Percentiles rank a stretch among this genome's conserved stretches.
These are phyloP conservation scores for Syncerus caffer DNA, from an alignment of 2,797 vertebrate genomes.

Conservation along the genomic window DNA sequence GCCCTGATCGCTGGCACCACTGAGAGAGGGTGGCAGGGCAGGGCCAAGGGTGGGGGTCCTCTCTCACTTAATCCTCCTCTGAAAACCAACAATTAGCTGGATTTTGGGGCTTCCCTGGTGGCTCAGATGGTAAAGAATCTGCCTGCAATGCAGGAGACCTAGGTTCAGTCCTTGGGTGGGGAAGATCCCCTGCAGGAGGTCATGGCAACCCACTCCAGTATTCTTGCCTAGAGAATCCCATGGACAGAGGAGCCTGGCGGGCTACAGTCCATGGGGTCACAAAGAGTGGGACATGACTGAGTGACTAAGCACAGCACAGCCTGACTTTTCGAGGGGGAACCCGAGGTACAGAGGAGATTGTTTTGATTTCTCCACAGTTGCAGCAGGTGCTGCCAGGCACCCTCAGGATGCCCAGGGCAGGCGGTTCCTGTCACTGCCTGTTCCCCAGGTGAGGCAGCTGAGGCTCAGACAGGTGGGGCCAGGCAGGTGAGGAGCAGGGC, in stretches of 20 bases:
- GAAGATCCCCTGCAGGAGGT: background rate
- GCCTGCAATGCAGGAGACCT: background rate
- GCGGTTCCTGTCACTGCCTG: accelerated
- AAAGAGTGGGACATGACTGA: background rate
- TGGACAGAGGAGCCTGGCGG: background rate
- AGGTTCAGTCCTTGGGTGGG: background rate
- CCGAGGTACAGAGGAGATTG: accelerated
- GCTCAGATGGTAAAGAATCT: background rate
- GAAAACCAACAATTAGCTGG: accelerated
- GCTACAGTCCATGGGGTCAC: background rate
- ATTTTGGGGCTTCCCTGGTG: background rate
- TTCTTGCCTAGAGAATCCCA: background rate
- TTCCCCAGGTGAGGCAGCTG: background rate
- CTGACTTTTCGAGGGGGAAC: accelerated
- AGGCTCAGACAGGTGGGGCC: background rate
- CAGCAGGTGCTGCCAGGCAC: background rate
- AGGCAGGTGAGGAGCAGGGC: no score
- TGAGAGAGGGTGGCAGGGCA: background rate
- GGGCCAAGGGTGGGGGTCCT: background rate
- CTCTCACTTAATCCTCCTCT: background rate
- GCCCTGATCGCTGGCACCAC: accelerated
- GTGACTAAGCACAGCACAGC: background rate
- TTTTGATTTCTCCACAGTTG: accelerated
- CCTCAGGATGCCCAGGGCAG: accelerated
- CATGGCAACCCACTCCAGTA: background rate